Conservation (phyloP, 2,797 vertebrate species). For the Neosalanx taihuensis region DNA sequence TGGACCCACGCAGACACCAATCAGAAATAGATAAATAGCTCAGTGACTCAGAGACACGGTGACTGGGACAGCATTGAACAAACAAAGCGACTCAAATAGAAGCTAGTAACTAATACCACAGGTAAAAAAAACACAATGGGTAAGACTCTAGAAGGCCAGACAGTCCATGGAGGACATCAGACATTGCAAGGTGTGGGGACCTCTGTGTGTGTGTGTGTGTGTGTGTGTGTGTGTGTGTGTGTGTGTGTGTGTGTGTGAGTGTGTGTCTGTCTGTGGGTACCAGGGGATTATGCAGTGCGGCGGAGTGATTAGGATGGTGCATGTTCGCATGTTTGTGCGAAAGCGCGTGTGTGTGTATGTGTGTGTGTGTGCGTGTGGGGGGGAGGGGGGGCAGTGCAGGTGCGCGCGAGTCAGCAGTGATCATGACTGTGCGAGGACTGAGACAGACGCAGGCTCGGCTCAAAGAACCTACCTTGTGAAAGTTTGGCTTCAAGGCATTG, state of each 20-base stretch:
- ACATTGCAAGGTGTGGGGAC: no score
- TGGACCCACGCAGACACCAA: no score
- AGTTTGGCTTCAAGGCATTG: conserved; percentile 79
- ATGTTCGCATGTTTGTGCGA: conserved; percentile 20
- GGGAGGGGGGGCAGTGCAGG: no score
- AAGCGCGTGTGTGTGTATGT: conserved; percentile 8
- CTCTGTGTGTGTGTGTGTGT: not conserved
- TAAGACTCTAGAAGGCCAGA: not conserved
- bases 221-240: not conserved
- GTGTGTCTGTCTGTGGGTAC: not conserved
- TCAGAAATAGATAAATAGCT: no score
- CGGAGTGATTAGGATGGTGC: conserved; percentile 32
- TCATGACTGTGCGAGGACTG: conserved; percentile 17
- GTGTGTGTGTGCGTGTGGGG: conserved; percentile 13
- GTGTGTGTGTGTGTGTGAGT: no score
- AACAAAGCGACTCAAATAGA: no score
- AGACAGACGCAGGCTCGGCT: conserved; percentile 55
- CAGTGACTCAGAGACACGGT: no score
- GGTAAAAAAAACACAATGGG: not conserved
- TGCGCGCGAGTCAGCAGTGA: not conserved
- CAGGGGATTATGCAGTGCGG: conserved; percentile 47
- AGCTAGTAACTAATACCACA: not conserved
- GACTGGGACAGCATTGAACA: no score
- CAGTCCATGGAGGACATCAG: not conserved
- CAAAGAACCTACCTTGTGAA: conserved; percentile 77